Evolutionary conservation across 1,140 invertebrate species (phyloP).

Genomic region (Pseudoatta argentina): DNA sequence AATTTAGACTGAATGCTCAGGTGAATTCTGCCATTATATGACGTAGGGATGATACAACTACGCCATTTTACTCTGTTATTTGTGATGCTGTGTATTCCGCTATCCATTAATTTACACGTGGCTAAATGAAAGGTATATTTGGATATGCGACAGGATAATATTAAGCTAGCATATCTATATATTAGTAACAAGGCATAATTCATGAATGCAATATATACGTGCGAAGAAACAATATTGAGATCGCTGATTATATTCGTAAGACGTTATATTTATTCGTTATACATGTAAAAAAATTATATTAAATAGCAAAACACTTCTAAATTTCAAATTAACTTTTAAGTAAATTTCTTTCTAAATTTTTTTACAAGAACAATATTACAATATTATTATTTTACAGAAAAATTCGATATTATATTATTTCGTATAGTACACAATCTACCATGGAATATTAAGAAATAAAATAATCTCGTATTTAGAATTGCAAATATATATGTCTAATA

Average conservation of each 20-base stretch:
- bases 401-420: background rate
- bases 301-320: background rate
- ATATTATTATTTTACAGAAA: background rate
- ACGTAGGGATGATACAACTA: slow-evolving; percentile 30
- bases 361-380: background rate
- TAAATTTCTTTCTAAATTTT: background rate
- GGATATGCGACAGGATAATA: background rate
- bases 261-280: background rate
- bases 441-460: background rate
- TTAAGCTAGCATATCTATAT: background rate
- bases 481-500: slow-evolving; percentile 29
- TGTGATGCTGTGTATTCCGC: slow-evolving; percentile 21
- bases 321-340: background rate
- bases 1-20: slow-evolving; percentile 43
- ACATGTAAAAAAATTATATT: background rate
- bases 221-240: background rate
- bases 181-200: slow-evolving; percentile 17
- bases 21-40: slow-evolving; percentile 24
- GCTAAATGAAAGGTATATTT: slow-evolving; percentile 27
- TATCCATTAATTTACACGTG: slow-evolving; percentile 39
- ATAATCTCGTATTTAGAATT: background rate
- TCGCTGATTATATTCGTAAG: background rate
- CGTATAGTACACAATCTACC: background rate
- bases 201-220: background rate
- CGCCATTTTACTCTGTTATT: slow-evolving; percentile 1